Base-by-base conservation (phyloP, 2,797 vertebrate species). In the Poecilia gillii region DNA sequence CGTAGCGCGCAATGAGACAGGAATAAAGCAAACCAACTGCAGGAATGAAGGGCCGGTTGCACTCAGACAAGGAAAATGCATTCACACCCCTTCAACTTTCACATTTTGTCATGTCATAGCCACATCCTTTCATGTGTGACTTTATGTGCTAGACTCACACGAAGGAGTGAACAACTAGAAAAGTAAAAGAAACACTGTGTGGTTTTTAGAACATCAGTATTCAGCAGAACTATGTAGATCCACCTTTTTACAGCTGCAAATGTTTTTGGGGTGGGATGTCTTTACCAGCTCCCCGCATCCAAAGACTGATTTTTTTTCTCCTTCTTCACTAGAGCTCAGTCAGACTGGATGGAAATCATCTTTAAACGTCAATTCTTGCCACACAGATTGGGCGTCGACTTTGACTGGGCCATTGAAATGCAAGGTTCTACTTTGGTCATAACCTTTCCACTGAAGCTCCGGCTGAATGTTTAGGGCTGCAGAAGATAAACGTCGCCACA, bases 201-300 rank as follows among this genome's bases (percentile, higher is more conserved):
- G 59, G 31, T 39, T 66, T 66, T 66, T 20, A 39, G 36, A 39
- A 66, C 62, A 39, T 39, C 28, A 36, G 62, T 66, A 36, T 39
- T 39, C 62, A 39, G 31, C 64, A 39, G 36, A 4, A 23, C 11
- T 39, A 66, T 66, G 62, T 39, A 39, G 33, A 66, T 39, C 62
- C 62, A 66, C 18, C 62, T 39, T 66, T 66, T 66, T 66, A 66
- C 62, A 66, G 62, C 62, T 66, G 62, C 66, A 43, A 41, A 43
- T 68, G 66, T 43, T 68, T 68, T 68, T 6, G 28, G 28, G 64
- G 3, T 12, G 39, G 39, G 36, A 12, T 41, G 4, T 43, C 20
- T 25, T 41, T 70, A 5, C 39, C 66, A 43, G 23, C 39, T 43
- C 39, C 6, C 20, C 64, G 23, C 3, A 6, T 43, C 36, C 66